Evolutionary conservation across 2,113 vertebrate genomes (phyloP), one percentile per base, ranked within the genome.

Genomic region (Pandion haliaetus): DNA sequence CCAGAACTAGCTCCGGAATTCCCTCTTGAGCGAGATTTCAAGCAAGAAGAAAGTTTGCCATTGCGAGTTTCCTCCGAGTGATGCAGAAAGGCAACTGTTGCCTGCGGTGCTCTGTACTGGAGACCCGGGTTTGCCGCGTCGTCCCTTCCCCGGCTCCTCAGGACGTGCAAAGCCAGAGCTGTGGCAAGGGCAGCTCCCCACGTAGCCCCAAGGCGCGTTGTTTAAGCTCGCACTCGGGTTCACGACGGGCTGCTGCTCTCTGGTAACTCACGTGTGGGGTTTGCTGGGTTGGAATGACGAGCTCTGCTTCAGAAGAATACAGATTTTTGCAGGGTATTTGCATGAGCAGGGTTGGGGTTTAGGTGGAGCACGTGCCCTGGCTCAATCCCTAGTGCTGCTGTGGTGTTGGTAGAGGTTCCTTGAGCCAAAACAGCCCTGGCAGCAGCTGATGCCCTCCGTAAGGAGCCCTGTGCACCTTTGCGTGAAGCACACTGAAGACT

Each of bases 11-110:
- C 86, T 78, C 59, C 72, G 34, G 18, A 24, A 77, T 86, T 76
- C 78, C 77, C 81, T 55, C 62, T 47, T 0, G 0, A 14, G 52
- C 0, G 1, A 15, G 69, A 12, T 71, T 76, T 17, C 23, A 29
- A 20, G 67, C 76, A 77, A 70, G 34, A 3, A 11, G 49, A 3
- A 58, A 81, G 54, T 73, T 83, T 77, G 29, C 1, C 15, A 0
- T 15, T 17, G 38, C 0, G 7, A 25, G 36, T 44, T 21, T 54
- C 29, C 38, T 70, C 79, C 0, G 0, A 9, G 69, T 2, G 36
- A 3, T 5, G 66, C 1, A 17, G 72, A 16, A 42, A 9, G 0
- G 2, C 2, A 0, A 1, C 1, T 15, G 36, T 6, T 36, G 71
- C 67, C 50, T 9, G 50, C 2, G 1, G 15, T 15, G 88, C 32